Percentiles rank a stretch among this genome's conserved stretches.
Evolutionary conservation across 2,797 vertebrate genomes (phyloP).

Genomic region (Heliangelus exortis): DNA sequence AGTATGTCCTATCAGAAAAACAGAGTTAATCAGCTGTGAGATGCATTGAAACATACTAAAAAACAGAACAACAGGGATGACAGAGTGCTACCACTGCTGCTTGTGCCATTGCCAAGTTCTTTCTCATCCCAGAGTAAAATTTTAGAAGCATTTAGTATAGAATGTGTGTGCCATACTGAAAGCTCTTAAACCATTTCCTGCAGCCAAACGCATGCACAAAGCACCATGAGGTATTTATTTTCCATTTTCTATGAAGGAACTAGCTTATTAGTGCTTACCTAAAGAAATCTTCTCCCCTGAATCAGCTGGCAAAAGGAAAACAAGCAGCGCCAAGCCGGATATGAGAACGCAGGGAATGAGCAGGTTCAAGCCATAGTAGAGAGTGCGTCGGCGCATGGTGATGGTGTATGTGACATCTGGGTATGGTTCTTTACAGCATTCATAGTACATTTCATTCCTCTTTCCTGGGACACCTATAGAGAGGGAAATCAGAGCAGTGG

Average conservation of each 20-base stretch:
- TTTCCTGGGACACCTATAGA: slow-evolving; percentile 87
- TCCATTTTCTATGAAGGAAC: background rate
- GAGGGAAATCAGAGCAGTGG: background rate
- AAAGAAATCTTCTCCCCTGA: slow-evolving; percentile 94
- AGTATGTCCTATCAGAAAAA: background rate
- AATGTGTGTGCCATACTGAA: background rate
- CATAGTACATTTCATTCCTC: slow-evolving; percentile 90
- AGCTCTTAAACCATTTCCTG: background rate
- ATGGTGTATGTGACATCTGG: slow-evolving; percentile 92
- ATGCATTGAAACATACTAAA: background rate
- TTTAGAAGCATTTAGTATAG: background rate
- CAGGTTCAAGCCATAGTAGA: slow-evolving; percentile 92
- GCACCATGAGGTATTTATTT: background rate
- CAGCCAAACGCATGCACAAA: background rate
- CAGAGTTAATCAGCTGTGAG: background rate
- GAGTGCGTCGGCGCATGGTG: slow-evolving; percentile 88
- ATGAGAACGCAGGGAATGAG: slow-evolving; percentile 92
- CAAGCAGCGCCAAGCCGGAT: slow-evolving; percentile 89
- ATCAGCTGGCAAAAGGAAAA: slow-evolving; percentile 92
- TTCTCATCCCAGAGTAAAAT: background rate
- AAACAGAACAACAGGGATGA: background rate
- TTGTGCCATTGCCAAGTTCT: background rate
- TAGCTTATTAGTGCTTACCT: slow-evolving; percentile 71
- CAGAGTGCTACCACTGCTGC: background rate
- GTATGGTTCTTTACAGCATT: slow-evolving; percentile 93